These are phyloP conservation scores for Zeugodacus cucurbitae DNA, from an alignment of 1,140 invertebrate genomes.

Conservation along the genomic window DNA sequence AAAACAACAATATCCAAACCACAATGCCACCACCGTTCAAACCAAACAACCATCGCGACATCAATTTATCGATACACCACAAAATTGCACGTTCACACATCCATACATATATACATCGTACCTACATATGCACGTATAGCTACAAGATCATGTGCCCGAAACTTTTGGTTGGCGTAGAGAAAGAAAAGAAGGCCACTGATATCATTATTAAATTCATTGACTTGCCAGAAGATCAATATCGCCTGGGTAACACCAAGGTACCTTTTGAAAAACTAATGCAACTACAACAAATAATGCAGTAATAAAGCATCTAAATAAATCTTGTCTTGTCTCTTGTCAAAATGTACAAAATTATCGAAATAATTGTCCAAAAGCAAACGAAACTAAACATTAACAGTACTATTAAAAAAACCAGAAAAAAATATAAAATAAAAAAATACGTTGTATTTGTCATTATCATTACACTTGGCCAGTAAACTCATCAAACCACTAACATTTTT, in stretches of 20 bases:
- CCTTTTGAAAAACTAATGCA: constrained; percentile 46
- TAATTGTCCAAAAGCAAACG: not conserved
- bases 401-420: not conserved
- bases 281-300: not conserved
- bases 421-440: not conserved
- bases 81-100: not conserved
- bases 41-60: constrained; percentile 10
- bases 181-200: constrained; percentile 85
- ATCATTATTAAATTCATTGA: constrained; percentile 88
- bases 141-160: constrained; percentile 92
- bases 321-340: not conserved
- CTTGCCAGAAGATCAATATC: constrained; percentile 92
- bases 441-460: not conserved
- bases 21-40: not conserved
- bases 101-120: not conserved
- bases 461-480: not conserved
- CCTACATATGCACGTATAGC: constrained; percentile 69
- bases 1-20: not conserved
- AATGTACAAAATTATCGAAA: constrained; percentile 1
- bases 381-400: not conserved
- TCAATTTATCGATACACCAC: constrained; percentile 14
- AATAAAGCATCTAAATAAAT: not conserved
- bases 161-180: constrained; percentile 78
- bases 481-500: not conserved
- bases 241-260: constrained; percentile 97